Evolutionary conservation across 2,888 invertebrate genomes (phyloP), one percentile per base, ranked within the genome.

Genomic region (Megamerina dolium): DNA sequence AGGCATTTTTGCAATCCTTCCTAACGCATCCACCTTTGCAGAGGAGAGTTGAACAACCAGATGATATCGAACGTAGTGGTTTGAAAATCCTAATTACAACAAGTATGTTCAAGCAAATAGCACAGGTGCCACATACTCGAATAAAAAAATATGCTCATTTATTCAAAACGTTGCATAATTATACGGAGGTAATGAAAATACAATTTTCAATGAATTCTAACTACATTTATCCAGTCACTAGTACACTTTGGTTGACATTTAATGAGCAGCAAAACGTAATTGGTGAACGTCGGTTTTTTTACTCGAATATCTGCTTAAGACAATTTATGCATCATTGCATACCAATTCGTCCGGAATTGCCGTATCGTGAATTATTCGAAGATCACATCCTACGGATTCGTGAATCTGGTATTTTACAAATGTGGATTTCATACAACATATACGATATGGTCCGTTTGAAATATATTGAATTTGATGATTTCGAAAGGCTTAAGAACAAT

Each of bases 141-240:
- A n/a, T 13, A 3, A 2, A 33, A 1, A 34, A 3, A 36, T 49
- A 21, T 36, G 23, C 4, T 1, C 34, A 2, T 17, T 32, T 4
- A 54, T 51, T 30, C 49, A 54, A 21, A 3, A n/a, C 5, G 37
- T 34, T 31, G 44, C 52, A 9, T 5, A 17, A 3, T n/a, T 26
- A 10, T 30, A 20, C 35, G 9, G 23, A 41, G n/a, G 45, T 43
- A 26, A 10, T 43, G 23, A n/a, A 17, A 6, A 17, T 29, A 9
- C 50, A 50, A 8, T 23, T 35, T 5, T 17, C 27, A 8, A 27
- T 52, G 42, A 44, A 47, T 17, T 43, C 23, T 2, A 35, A 37
- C n/a, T 49, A 38, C 36, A 46, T 37, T 3, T 53, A 51, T 27
- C 21, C 44, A 1, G 40, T 51, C 2, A 41, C 46, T 2, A 38